Evolutionary conservation across 1,140 invertebrate species (phyloP).

Genomic region (Alviniconcha marisindica): DNA sequence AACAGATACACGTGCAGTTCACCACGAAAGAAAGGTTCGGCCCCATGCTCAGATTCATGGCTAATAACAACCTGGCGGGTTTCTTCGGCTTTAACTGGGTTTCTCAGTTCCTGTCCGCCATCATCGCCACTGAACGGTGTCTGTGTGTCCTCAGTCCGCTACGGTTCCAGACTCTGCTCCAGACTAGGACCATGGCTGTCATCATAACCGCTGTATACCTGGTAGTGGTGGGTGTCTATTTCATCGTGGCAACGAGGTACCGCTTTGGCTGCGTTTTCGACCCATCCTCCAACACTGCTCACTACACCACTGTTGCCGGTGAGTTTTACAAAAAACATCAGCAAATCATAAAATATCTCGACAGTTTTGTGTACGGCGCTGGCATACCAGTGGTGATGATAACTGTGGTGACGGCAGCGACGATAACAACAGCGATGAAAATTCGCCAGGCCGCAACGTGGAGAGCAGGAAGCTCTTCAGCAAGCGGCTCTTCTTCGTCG

Average conservation of each 20-base stretch:
- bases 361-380: not conserved
- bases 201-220: not conserved
- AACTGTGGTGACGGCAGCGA: not conserved
- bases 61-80: not conserved
- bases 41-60: not conserved
- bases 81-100: not conserved
- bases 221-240: not conserved
- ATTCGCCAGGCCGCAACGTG: not conserved
- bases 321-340: not conserved
- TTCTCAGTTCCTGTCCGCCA: not conserved
- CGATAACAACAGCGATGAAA: not conserved
- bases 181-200: slow-evolving; percentile 20
- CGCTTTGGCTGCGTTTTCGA: not conserved
- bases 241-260: not conserved
- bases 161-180: not conserved
- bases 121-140: slow-evolving; percentile 28
- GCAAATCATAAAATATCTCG: not conserved
- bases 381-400: not conserved
- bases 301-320: not conserved
- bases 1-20: not conserved
- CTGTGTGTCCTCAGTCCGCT: slow-evolving; percentile 25
- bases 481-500: too few species aligned
- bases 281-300: not conserved
- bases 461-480: not conserved
- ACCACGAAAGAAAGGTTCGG: not conserved